Percentiles rank a stretch among this genome's conserved stretches.
phyloP scores from a whole-genome alignment of 2,888 invertebrate genomes.

The Melieria crassipennis region DNA sequence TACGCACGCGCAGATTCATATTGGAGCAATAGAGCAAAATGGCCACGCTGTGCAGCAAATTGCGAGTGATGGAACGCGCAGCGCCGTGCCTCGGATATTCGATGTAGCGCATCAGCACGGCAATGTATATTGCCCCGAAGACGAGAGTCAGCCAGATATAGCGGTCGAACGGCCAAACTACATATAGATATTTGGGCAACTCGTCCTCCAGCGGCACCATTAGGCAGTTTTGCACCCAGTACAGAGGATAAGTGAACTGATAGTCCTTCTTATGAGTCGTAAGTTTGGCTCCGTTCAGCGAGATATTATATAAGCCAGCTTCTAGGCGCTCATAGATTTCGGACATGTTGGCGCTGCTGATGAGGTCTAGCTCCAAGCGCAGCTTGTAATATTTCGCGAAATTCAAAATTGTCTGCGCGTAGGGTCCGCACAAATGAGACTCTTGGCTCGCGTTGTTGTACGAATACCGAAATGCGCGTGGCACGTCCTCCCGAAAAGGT shows the following conservation, averaged over 20 bases:
- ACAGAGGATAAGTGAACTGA: conserved; percentile 55
- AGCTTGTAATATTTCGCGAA: conserved; percentile 49
- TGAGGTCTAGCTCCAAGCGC: conserved; percentile 45
- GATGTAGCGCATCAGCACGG: conserved; percentile 49
- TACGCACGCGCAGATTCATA: conserved; percentile 45
- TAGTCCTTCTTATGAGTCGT: conserved; percentile 16
- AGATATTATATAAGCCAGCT: conserved; percentile 48
- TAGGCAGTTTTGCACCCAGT: conserved; percentile 53
- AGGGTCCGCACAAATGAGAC: conserved; percentile 45
- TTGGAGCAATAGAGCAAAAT: conserved; percentile 55
- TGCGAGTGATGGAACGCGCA: conserved; percentile 42
- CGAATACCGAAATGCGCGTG: conserved; percentile 47
- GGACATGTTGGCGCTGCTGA: conserved; percentile 42
- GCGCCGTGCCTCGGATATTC: conserved; percentile 39
- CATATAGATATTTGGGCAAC: conserved; percentile 57
- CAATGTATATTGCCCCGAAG: conserved; percentile 54
- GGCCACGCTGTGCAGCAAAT: conserved; percentile 53
- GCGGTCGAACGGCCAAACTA: conserved; percentile 55
- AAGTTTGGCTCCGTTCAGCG: conserved; percentile 42
- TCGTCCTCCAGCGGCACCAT: conserved; percentile 61
- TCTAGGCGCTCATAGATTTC: conserved; percentile 42
- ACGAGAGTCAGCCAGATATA: conserved; percentile 53
- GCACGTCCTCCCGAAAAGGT: conserved; percentile 45
- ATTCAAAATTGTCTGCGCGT: conserved; percentile 44
- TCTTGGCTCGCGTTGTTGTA: conserved; percentile 3